These are phyloP conservation scores for Theristicus caerulescens DNA, from an alignment of 2,113 vertebrate genomes.

Conservation along the genomic window DNA sequence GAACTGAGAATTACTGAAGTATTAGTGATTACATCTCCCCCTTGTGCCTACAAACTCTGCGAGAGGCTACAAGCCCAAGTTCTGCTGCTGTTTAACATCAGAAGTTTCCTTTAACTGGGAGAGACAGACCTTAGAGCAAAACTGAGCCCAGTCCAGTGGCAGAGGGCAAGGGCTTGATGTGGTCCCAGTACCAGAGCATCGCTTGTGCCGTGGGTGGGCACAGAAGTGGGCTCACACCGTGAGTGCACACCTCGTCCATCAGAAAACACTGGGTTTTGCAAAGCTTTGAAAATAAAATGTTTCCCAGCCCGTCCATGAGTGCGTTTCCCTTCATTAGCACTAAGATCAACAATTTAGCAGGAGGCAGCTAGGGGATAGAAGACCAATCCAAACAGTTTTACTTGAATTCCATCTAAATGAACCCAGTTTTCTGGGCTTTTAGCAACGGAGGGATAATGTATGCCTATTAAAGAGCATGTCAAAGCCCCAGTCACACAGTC, in stretches of 20 bases:
- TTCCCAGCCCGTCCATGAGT: neutral
- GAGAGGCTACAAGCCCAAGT: neutral
- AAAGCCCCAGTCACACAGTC: conserved; percentile 56
- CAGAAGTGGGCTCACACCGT: neutral
- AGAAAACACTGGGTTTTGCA: neutral
- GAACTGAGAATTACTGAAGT: neutral
- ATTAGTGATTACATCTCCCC: conserved; percentile 17
- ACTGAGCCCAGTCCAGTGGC: neutral
- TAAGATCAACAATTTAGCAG: conserved; percentile 50
- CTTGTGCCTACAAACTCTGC: neutral
- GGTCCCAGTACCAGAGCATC: neutral
- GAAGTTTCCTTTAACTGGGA: neutral
- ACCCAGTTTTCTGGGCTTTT: conserved; percentile 48
- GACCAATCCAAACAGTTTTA: conserved; percentile 62
- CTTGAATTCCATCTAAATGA: conserved; percentile 59
- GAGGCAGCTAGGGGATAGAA: conserved; percentile 37
- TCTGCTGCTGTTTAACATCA: neutral
- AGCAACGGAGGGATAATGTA: conserved; percentile 35
- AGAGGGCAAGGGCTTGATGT: neutral
- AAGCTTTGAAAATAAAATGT: conserved; percentile 9
- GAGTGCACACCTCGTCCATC: neutral
- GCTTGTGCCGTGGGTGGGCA: neutral
- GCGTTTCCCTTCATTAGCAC: conserved; percentile 48
- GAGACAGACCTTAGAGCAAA: neutral
- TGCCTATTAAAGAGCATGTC: conserved; percentile 63